Evolutionary conservation across 2,113 vertebrate species (phyloP), one percentile per base, ranked within the genome.

Genomic region (Hippocampus guttulatus): DNA sequence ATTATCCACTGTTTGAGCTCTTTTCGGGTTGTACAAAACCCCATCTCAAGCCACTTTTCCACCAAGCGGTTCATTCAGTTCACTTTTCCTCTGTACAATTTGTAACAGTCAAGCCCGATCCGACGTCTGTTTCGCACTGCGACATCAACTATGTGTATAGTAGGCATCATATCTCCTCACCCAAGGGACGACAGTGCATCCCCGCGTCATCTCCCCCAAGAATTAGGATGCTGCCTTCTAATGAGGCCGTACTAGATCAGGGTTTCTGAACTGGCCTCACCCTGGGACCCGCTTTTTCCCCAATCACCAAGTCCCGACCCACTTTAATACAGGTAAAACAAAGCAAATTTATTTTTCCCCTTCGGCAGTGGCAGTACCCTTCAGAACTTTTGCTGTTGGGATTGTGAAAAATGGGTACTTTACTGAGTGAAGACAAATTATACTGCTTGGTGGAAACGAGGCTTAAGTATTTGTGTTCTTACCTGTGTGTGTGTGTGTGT

Each of bases 401-500:
- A 54, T 57, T 38, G 21, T 25, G 15, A 25, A 68, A 41, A 68
- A 52, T 68, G 21, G 33, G 5, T 23, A 65, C 64, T 47, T 47
- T 65, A 25, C 64, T 47, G 8, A 55, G 51, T 7, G 8, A 30
- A 57, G 52, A 68, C n/a, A 51, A 68, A 68, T 52, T 33, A 61
- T 18, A 30, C 27, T 33, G 27, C 58, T 61, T 61, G 58, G 66
- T 52, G 27, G 49, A 68, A 57, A 55, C 41, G 21, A 57, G 52
- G 67, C 30, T 68, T 68, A 68, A 55, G 51, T 57, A 52, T 57
- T 58, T 70, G 57, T 55, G 49, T 69, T 55, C 11, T 54, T 69
- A 70, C 64, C 18, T 60, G 38, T 72, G 62, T 70, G 72, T 43
- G 41, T 71, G 68, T 74, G 74, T 85, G 80, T 81, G 74, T 79